Percentiles rank a stretch among this genome's conserved stretches.
phyloP scores from a whole-genome alignment of 2,113 vertebrate genomes.

The Cardinalis cardinalis region DNA sequence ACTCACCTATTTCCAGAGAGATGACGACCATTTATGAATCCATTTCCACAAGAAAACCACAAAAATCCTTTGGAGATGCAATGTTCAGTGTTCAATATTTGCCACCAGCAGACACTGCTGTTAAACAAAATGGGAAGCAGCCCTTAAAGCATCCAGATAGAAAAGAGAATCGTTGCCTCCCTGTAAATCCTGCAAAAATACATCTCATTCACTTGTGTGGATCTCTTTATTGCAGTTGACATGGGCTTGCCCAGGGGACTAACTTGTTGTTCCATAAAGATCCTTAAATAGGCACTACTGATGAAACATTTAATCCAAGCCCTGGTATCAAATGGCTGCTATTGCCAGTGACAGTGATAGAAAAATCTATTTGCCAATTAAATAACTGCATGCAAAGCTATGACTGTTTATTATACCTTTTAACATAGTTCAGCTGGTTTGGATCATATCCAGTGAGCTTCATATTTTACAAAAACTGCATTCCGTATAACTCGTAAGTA shows the following conservation, averaged over 20 bases:
- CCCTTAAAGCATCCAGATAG: background rate
- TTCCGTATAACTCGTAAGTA: conserved; percentile 30
- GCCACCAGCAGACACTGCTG: conserved; percentile 9
- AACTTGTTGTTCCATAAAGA: conserved; percentile 74
- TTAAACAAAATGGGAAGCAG: conserved; percentile 48
- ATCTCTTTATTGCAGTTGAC: conserved; percentile 72
- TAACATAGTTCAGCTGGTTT: conserved; percentile 63
- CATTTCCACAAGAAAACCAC: background rate
- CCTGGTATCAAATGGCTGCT: conserved; percentile 64
- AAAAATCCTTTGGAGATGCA: background rate
- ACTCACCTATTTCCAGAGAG: conserved; percentile 53
- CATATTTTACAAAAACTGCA: conserved; percentile 57
- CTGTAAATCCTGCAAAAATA: conserved; percentile 57
- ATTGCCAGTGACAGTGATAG: conserved; percentile 64
- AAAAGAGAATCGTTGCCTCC: background rate
- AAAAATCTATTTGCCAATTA: conserved; percentile 74
- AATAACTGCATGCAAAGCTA: conserved; percentile 62
- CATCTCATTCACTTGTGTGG: conserved; percentile 42
- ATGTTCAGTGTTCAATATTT: background rate
- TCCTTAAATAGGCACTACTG: conserved; percentile 70
- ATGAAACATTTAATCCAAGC: conserved; percentile 75
- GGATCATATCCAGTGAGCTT: conserved; percentile 42
- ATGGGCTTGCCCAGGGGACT: conserved; percentile 68
- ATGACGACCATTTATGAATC: background rate
- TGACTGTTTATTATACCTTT: conserved; percentile 55